phyloP scores from a whole-genome alignment of 2,888 invertebrate species.

The Drosophila planitibia region DNA sequence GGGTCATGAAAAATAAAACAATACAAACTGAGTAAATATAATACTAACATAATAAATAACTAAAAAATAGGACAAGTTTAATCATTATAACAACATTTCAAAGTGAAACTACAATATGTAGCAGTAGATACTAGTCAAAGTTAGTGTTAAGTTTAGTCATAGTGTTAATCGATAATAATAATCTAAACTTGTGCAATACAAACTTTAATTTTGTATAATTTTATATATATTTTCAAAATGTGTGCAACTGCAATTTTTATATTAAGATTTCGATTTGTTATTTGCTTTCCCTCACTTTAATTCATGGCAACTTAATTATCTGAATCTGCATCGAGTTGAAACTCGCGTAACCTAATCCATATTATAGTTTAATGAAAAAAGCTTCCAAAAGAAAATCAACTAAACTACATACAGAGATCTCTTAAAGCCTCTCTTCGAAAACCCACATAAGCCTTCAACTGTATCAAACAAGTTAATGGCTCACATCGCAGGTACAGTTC shows the following conservation, averaged over 20 bases:
- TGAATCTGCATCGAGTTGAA: background rate
- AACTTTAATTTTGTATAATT: background rate
- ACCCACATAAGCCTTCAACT: background rate
- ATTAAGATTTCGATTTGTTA: background rate
- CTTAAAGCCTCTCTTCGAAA: background rate
- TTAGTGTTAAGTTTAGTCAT: no score
- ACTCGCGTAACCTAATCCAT: background rate
- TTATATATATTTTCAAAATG: background rate
- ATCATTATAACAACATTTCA: background rate
- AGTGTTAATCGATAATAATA: no score
- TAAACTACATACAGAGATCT: background rate
- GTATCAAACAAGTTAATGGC: slow-evolving; percentile 15
- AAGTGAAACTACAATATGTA: background rate
- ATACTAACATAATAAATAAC: background rate
- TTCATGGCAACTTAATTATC: background rate
- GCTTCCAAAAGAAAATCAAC: background rate
- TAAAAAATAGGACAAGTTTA: background rate
- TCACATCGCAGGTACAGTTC: slow-evolving; percentile 27
- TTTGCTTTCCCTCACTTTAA: background rate
- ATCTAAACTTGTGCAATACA: no score
- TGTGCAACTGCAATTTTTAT: background rate
- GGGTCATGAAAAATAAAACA: background rate
- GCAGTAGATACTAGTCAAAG: background rate
- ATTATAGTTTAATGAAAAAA: background rate
- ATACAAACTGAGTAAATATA: background rate